These are phyloP conservation scores for Argya squamiceps DNA, from an alignment of 2,797 vertebrate genomes.

Conservation along the genomic window DNA sequence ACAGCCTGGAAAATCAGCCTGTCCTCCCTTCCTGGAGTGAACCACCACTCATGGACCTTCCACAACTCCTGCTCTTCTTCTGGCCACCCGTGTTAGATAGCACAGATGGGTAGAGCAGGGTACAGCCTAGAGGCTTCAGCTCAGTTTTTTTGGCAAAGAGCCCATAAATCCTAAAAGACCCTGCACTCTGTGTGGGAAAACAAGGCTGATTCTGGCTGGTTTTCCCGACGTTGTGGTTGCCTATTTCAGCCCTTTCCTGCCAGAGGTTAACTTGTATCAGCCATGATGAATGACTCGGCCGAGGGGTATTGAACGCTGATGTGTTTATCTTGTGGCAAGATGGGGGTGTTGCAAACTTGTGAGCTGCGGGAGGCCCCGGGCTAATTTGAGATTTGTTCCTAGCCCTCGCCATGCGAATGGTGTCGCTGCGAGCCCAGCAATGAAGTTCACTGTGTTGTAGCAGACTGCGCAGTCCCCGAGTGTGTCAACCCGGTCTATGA, in stretches of 20 bases:
- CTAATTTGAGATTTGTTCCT: slow-evolving; percentile 84
- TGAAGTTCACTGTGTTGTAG: slow-evolving; percentile 99
- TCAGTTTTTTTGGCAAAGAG: not conserved
- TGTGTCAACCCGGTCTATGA: slow-evolving; percentile 99
- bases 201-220: fast-evolving
- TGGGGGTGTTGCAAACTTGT: slow-evolving; percentile 73
- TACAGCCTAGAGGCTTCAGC: not conserved
- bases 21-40: not conserved
- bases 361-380: slow-evolving; percentile 75
- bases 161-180: not conserved
- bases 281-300: slow-evolving; percentile 12
- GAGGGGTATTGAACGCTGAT: slow-evolving; percentile 44
- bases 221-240: not conserved
- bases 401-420: slow-evolving; percentile 99
- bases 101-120: not conserved
- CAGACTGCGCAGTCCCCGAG: slow-evolving; percentile 97
- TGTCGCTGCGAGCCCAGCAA: slow-evolving; percentile 99
- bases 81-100: not conserved
- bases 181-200: not conserved
- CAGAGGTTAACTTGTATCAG: not conserved
- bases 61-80: not conserved
- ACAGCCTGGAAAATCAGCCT: not conserved
- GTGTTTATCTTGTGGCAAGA: slow-evolving; percentile 70
- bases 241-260: not conserved
- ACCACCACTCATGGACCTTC: not conserved